A percentile compares a stretch with the other conserved stretches of the same genome.
Conservation (phyloP, 2,888 invertebrate species). For the Hydropsyche betteni region DNA sequence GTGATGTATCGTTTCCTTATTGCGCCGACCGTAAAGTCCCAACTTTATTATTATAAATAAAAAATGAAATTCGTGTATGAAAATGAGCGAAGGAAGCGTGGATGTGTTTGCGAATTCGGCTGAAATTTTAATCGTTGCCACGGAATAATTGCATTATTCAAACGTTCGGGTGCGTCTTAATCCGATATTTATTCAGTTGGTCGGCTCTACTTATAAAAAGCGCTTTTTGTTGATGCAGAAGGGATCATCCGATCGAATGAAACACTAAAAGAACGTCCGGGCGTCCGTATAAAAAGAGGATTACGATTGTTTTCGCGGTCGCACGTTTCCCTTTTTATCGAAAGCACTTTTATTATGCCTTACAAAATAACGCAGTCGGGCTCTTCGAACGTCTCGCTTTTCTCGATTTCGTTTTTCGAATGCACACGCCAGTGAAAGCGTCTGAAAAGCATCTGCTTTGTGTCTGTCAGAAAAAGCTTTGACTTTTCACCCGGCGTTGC, state of each 20-base stretch:
- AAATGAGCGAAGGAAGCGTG: too few species aligned
- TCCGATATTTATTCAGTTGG: slow-evolving; percentile 21
- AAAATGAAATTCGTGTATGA: too few species aligned
- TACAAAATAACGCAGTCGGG: too few species aligned
- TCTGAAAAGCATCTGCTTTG: slow-evolving; percentile 19
- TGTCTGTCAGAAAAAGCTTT: slow-evolving; percentile 16
- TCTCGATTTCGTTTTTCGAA: neutral
- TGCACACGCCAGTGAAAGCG: neutral
- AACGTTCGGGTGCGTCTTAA: neutral
- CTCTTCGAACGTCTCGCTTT: neutral
- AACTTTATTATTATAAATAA: too few species aligned
- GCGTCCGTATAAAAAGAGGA: slow-evolving; percentile 1
- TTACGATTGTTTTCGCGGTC: slow-evolving; percentile 31
- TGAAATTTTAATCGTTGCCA: too few species aligned
- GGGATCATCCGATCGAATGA: slow-evolving; percentile 19
- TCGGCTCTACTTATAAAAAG: slow-evolving; percentile 8
- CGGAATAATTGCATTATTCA: too few species aligned
- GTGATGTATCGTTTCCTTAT: too few species aligned
- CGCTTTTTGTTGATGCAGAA: neutral
- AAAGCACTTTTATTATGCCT: slow-evolving; percentile 1
- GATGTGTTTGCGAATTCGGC: too few species aligned
- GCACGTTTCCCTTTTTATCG: slow-evolving; percentile 2
- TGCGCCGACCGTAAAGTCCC: too few species aligned
- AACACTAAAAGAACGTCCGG: slow-evolving; percentile 26
- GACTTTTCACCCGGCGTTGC: slow-evolving; percentile 6